phyloP scores from a whole-genome alignment of 1,140 invertebrate species.

The Diachasmimorpha longicaudata region DNA sequence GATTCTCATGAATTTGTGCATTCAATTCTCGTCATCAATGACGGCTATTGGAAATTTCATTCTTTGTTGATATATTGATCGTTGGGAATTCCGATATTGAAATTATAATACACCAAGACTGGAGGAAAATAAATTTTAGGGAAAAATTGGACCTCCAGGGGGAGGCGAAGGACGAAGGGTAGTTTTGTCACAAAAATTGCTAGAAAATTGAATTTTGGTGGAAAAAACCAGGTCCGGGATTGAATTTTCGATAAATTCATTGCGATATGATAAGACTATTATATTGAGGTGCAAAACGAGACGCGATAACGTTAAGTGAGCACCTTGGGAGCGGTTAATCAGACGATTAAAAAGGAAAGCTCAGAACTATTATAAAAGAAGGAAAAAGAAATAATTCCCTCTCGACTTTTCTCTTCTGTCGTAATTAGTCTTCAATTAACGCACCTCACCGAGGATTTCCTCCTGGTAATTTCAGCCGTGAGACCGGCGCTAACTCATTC shows the following conservation, averaged over 20 bases:
- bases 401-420: constrained; percentile 34
- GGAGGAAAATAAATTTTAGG: too few relatives aligned
- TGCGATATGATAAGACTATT: background rate
- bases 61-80: too few relatives aligned
- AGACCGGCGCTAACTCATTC: background rate
- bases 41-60: too few relatives aligned
- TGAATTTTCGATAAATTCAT: too few relatives aligned
- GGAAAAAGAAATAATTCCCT: constrained; percentile 2
- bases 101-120: too few relatives aligned
- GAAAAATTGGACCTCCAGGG: too few relatives aligned
- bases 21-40: background rate
- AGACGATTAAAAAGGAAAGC: constrained; percentile 29
- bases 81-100: too few relatives aligned
- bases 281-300: background rate
- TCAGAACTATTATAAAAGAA: constrained; percentile 10
- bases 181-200: too few relatives aligned
- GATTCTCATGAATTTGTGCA: constrained; percentile 17
- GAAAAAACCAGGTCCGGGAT: too few relatives aligned
- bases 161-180: too few relatives aligned
- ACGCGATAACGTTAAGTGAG: background rate
- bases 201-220: too few relatives aligned
- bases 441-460: constrained; percentile 37
- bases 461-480: background rate
- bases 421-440: constrained; percentile 62
- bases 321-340: constrained; percentile 22